phyloP scores from a whole-genome alignment of 2,797 vertebrate genomes.

The Centropyge bicolor region DNA sequence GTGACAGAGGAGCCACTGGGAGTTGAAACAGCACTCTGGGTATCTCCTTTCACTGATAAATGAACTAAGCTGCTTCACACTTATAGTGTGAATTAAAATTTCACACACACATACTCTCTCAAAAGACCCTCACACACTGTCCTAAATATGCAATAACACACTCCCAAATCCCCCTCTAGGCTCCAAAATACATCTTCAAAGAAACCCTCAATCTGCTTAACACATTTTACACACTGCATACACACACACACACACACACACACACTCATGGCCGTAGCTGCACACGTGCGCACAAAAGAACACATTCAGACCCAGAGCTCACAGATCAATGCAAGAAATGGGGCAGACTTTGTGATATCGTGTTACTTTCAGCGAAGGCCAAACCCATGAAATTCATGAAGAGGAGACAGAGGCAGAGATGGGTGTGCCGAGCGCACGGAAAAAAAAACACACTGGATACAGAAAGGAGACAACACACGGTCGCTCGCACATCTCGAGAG shows the following conservation, averaged over 20 bases:
- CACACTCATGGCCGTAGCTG: conserved; percentile 21
- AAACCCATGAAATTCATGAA: conserved; percentile 60
- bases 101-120: conserved; percentile 74
- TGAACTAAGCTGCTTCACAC: conserved; percentile 76
- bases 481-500: conserved; percentile 44
- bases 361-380: conserved; percentile 63
- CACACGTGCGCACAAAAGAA: conserved; percentile 45
- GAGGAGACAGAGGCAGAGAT: conserved; percentile 45
- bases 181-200: conserved; percentile 77
- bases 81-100: conserved; percentile 82
- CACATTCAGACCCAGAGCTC: conserved; percentile 45
- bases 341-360: conserved; percentile 50
- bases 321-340: conserved; percentile 62
- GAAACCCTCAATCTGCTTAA: conserved; percentile 73
- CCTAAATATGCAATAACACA: conserved; percentile 80
- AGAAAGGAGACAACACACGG: conserved; percentile 33
- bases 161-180: conserved; percentile 65
- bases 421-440: conserved; percentile 43
- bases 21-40: conserved; percentile 67
- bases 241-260: conserved; percentile 25
- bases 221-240: conserved; percentile 60
- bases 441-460: conserved; percentile 46
- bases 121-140: conserved; percentile 75
- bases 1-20: conserved; percentile 66
- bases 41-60: conserved; percentile 71